phyloP scores from a whole-genome alignment of 2,797 vertebrate genomes.

The Remorina albescens region DNA sequence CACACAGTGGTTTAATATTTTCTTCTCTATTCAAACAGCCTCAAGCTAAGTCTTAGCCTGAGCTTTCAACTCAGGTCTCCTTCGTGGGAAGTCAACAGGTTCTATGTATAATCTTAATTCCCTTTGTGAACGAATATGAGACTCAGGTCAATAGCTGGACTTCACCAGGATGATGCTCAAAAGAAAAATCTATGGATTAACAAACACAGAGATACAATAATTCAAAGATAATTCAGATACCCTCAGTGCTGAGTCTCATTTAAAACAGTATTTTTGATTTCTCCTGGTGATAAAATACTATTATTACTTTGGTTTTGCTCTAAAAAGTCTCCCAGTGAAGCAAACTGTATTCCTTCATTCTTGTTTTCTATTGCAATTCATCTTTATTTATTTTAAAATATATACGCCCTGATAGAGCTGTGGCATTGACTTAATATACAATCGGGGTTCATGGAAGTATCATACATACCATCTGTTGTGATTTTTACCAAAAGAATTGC shows the following conservation, averaged over 20 bases:
- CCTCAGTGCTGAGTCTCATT: neutral
- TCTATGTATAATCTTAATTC: neutral
- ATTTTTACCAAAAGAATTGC: constrained; percentile 11
- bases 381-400: neutral
- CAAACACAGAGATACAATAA: neutral
- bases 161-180: neutral
- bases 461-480: constrained; percentile 41
- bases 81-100: neutral
- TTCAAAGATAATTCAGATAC: too few relatives aligned
- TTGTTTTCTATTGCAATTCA: too few relatives aligned
- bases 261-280: neutral
- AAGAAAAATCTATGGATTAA: neutral
- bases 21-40: neutral
- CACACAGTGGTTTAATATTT: neutral
- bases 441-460: constrained; percentile 16
- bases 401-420: neutral
- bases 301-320: neutral
- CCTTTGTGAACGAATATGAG: neutral
- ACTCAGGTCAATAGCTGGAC: neutral
- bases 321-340: neutral
- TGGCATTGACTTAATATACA: neutral
- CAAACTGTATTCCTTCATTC: neutral
- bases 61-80: neutral
- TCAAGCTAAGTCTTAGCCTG: constrained; percentile 3
- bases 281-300: neutral